Evolutionary conservation across 2,797 vertebrate genomes (phyloP).

Genomic region (Malurus leucopterus): DNA sequence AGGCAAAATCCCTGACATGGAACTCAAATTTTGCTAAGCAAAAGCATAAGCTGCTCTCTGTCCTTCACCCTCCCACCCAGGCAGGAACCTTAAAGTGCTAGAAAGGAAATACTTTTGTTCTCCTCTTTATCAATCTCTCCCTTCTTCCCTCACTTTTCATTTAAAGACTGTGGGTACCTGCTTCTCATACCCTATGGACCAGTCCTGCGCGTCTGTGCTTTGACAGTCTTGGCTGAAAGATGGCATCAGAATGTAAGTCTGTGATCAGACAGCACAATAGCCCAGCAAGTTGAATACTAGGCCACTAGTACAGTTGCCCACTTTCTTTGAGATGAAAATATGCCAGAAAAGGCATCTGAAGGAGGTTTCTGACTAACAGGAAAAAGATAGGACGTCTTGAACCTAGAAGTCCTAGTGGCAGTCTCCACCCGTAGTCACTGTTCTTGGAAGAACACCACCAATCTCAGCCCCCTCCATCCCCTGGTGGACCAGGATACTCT

Average conservation of each 20-base stretch:
- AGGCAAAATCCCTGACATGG: not conserved
- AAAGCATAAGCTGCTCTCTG: not conserved
- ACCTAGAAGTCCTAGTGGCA: not conserved
- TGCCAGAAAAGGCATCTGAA: not conserved
- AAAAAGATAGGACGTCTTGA: not conserved
- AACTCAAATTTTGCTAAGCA: not conserved
- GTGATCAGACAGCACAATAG: not conserved
- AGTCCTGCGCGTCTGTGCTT: not conserved
- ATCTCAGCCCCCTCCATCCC: not conserved
- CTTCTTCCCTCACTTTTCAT: not conserved
- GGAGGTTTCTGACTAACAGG: not conserved
- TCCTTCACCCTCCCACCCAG: not conserved
- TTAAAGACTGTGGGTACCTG: not conserved
- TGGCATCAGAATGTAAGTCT: not conserved
- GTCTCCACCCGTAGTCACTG: not conserved
- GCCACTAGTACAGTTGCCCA: not conserved
- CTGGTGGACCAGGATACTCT: not conserved
- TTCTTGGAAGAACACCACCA: not conserved
- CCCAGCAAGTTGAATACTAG: not conserved
- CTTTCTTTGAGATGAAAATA: not conserved
- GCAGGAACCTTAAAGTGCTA: not conserved
- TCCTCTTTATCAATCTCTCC: not conserved
- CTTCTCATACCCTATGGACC: not conserved
- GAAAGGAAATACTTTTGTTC: not conserved
- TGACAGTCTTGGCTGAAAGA: not conserved